Evolutionary conservation across 2,888 invertebrate genomes (phyloP).

Genomic region (Autographa pulchrina): DNA sequence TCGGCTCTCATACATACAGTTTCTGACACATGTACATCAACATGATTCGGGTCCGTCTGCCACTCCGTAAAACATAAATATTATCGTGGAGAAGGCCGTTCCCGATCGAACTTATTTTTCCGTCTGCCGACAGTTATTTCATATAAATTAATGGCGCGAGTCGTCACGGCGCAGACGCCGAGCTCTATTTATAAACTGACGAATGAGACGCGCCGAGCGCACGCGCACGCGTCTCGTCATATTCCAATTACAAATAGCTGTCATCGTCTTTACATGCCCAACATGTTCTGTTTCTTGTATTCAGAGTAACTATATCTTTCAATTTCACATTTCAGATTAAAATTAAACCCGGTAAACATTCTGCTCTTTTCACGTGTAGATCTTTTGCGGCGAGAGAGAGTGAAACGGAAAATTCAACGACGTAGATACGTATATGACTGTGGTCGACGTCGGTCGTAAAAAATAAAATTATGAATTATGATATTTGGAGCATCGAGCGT

Average conservation of each 20-base stretch:
- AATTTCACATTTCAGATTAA: conserved; percentile 64
- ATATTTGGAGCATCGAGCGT: conserved; percentile 79
- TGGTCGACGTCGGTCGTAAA: conserved; percentile 71
- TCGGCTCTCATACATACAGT: conserved; percentile 66
- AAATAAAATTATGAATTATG: conserved; percentile 89
- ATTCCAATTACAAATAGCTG: conserved; percentile 89
- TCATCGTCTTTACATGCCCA: conserved; percentile 82
- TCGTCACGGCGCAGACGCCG: conserved; percentile 89
- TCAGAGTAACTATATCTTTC: conserved; percentile 69
- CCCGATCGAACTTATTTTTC: conserved; percentile 88
- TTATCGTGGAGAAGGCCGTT: conserved; percentile 87
- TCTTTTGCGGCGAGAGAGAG: conserved; percentile 62
- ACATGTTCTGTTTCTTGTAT: conserved; percentile 73
- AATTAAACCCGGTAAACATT: conserved; percentile 59
- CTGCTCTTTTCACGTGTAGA: conserved; percentile 50
- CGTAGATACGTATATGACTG: conserved; percentile 65
- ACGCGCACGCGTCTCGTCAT: conserved; percentile 88
- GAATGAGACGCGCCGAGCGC: conserved; percentile 88
- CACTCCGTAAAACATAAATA: conserved; percentile 88
- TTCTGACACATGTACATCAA: conserved; percentile 83
- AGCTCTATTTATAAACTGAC: conserved; percentile 89
- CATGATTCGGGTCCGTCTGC: conserved; percentile 75
- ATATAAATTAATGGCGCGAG: conserved; percentile 89
- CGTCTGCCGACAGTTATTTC: conserved; percentile 89
- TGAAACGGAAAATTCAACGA: conserved; percentile 72